These are phyloP conservation scores for Phoenicopterus ruber DNA, from an alignment of 2,113 vertebrate species.

Conservation along the genomic window DNA sequence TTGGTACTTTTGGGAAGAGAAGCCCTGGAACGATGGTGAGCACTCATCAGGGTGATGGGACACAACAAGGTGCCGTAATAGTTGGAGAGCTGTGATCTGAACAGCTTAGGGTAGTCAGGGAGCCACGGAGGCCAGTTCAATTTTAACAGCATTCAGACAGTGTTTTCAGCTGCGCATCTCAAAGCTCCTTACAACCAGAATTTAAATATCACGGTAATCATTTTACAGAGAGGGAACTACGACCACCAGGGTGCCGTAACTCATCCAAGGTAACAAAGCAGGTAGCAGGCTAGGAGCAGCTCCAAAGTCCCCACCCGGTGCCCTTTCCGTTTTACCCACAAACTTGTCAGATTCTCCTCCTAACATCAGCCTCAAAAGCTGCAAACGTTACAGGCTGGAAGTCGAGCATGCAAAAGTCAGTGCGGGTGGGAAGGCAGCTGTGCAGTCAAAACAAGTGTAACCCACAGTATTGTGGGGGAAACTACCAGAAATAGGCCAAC, in stretches of 20 bases:
- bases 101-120: background rate
- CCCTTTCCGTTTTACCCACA: background rate
- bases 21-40: background rate
- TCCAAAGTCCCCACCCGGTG: background rate
- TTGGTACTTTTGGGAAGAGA: background rate
- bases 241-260: background rate
- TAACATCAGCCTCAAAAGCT: background rate
- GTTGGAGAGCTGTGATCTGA: background rate
- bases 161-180: background rate
- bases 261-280: conserved; percentile 28
- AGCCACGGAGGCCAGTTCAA: background rate
- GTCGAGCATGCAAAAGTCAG: background rate
- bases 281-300: background rate
- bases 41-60: background rate
- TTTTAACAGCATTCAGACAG: background rate
- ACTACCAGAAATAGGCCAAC: background rate
- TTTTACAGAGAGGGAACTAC: background rate
- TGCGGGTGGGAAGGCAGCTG: background rate
- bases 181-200: conserved; percentile 5
- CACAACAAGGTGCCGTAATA: background rate
- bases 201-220: conserved; percentile 23
- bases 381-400: background rate
- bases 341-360: background rate
- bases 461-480: background rate
- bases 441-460: conserved; percentile 37